Conservation (phyloP, 1,140 invertebrate species). For the Ylistrum balloti region DNA sequence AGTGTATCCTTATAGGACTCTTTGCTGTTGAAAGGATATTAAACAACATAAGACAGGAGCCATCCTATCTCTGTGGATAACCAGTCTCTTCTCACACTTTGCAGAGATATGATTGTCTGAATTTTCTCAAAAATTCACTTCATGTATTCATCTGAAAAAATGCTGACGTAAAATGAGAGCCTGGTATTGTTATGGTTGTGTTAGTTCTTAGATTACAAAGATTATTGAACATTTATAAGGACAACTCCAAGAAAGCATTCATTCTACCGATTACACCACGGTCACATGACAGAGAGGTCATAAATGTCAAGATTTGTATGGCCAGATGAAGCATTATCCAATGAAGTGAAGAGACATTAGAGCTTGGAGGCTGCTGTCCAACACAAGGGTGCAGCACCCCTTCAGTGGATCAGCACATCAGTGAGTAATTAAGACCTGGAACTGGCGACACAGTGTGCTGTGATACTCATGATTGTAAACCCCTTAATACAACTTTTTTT, state of each 20-base stretch:
- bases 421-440: neutral
- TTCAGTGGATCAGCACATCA: neutral
- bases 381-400: neutral
- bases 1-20: too few relatives aligned
- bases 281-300: neutral
- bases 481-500: neutral
- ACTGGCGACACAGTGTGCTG: neutral
- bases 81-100: too few relatives aligned
- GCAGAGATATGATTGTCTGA: too few relatives aligned
- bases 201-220: neutral
- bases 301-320: neutral
- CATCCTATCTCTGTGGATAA: too few relatives aligned
- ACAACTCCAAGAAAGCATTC: neutral
- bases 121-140: too few relatives aligned
- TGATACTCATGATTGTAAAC: neutral
- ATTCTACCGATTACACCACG: neutral
- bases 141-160: too few relatives aligned
- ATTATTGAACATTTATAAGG: neutral
- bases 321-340: conserved; percentile 13
- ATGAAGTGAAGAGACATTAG: neutral
- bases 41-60: too few relatives aligned
- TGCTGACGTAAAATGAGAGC: too few relatives aligned
- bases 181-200: too few relatives aligned
- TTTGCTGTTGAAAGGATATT: too few relatives aligned
- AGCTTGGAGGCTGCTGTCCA: neutral